Conservation (phyloP, 2,113 vertebrate species). For the Paedocypris sp. region DNA sequence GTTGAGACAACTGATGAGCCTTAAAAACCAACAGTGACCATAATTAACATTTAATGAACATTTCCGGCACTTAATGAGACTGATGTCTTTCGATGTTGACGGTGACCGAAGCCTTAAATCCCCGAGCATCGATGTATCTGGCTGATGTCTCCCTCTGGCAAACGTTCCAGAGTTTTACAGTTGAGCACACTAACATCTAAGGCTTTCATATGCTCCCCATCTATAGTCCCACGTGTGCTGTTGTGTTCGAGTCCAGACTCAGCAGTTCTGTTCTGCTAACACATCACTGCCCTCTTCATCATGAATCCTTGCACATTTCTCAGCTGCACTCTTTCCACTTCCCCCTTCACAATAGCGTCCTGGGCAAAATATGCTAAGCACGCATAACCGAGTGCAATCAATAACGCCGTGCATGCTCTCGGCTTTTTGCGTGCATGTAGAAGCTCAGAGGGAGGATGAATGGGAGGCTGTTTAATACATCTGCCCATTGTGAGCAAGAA, state of each 20-base stretch:
- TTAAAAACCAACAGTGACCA: background rate
- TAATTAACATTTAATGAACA: conserved; percentile 7
- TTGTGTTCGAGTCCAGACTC: conserved; percentile 21
- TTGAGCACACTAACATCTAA: background rate
- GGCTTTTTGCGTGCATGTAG: conserved; percentile 18
- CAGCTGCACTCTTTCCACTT: conserved; percentile 4
- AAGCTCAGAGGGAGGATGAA: conserved; percentile 26
- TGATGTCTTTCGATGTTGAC: background rate
- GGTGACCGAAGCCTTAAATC: background rate
- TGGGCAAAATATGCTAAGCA: conserved; percentile 38
- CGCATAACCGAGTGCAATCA: conserved; percentile 38
- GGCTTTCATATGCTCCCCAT: conserved; percentile 17
- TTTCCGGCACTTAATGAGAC: background rate
- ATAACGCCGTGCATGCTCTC: conserved; percentile 30
- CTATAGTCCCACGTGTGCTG: conserved; percentile 20
- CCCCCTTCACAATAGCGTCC: conserved; percentile 7
- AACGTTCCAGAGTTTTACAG: background rate
- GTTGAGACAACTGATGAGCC: background rate
- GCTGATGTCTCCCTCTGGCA: background rate
- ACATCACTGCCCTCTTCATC: conserved; percentile 30
- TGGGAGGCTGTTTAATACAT: conserved; percentile 28
- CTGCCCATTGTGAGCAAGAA: background rate
- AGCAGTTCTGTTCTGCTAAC: conserved; percentile 29
- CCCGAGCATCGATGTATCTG: background rate
- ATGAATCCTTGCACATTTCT: conserved; percentile 7